phyloP scores from a whole-genome alignment of 2,888 invertebrate species.

The Calliopum simillimum region DNA sequence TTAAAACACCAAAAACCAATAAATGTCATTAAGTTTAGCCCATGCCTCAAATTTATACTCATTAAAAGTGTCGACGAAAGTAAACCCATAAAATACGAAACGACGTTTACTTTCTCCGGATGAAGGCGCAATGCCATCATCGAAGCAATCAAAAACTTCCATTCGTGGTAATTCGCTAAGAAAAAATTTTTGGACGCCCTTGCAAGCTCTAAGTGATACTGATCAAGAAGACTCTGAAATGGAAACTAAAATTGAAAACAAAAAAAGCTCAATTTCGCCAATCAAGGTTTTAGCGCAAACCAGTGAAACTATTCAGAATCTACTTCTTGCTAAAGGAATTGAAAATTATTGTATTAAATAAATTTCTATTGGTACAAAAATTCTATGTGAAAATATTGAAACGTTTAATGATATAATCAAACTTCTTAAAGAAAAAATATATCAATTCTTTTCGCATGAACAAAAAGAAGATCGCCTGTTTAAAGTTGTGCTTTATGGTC shows the following conservation, averaged over 20 bases:
- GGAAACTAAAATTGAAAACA: not conserved
- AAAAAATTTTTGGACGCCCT: not conserved
- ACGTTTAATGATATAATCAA: conserved; percentile 21
- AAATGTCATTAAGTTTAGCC: too few species aligned
- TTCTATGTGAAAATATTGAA: conserved; percentile 35
- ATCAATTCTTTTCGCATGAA: conserved; percentile 38
- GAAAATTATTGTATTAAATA: conserved; percentile 35
- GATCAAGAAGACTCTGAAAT: not conserved
- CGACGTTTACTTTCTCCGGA: too few species aligned
- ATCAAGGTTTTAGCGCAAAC: conserved; percentile 25
- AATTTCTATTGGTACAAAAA: conserved; percentile 41
- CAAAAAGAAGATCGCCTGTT: conserved; percentile 32
- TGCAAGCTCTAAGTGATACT: not conserved
- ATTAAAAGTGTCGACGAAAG: conserved; percentile 4
- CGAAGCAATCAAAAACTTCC: not conserved
- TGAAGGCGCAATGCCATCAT: not conserved
- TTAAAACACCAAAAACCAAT: too few species aligned
- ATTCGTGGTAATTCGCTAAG: not conserved
- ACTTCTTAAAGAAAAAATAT: conserved; percentile 30
- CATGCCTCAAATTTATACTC: not conserved
- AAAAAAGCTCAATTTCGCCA: conserved; percentile 17
- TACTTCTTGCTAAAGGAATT: conserved; percentile 4
- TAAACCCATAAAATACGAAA: not conserved
- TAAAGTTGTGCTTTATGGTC: conserved; percentile 37
- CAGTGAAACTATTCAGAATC: not conserved